Evolutionary conservation across 1,140 invertebrate genomes (phyloP), one percentile per base, ranked within the genome.

Genomic region (Hirudo medicinalis): DNA sequence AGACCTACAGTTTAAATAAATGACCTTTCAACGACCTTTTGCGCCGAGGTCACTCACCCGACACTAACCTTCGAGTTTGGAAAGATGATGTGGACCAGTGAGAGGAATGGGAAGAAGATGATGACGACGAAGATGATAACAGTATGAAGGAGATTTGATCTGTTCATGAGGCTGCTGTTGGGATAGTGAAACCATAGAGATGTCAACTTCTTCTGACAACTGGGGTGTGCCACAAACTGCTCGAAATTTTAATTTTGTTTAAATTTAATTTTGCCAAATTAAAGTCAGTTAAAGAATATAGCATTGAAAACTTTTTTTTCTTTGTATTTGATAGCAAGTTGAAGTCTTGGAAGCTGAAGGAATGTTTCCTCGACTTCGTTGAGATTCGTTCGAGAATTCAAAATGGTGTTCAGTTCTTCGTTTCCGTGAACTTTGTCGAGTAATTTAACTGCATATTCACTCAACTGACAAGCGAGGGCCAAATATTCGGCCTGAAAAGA

Each of bases 391-490:
- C 57, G 22, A 70, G 81, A 79, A 69, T 80, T 79, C 0, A 82
- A 74, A 8, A 82, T 76, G 4, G 77, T 75, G 70, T 82, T 79
- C n/a, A 82, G 75, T 72, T 82, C 80, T 67, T 79, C 78, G 63
- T 79, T 77, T 32, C 79, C 79, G 22, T 80, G 75, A 13, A 81
- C 78, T 73, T 81, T 79, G 73, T 80, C 79, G 43, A 82, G 71
- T 29, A 82, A 70, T 68, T 78, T 77, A 0, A 81, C 79, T 13
- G 80, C 78, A 69, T 80, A 82, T 1, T 76, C 75, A 60, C 84
- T 84, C 36, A 86, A 80, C 75, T 85, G 82, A 69, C 81, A 72
- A 0, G 84, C 82, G 4, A 88, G 78, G 19, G 82, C 80, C n/a
- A 81, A 75, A 78, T 88, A 89, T 20, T 83, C 82, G 68, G 80